Percentiles rank a stretch among this genome's conserved stretches.
Conservation (phyloP, 2,113 vertebrate genomes). For the Acanthisitta chloris region DNA sequence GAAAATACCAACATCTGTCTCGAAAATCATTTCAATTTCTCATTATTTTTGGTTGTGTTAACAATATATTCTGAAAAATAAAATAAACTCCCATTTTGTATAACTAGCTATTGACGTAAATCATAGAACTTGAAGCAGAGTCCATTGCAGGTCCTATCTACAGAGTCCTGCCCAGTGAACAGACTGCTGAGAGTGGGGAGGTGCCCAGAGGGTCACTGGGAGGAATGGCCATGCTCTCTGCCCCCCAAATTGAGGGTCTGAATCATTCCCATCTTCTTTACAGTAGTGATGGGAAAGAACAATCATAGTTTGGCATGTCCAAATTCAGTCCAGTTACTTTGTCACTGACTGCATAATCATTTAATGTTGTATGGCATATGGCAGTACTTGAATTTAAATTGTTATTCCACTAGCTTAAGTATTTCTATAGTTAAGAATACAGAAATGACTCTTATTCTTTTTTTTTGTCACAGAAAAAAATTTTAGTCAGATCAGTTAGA, state of each 20-base stretch:
- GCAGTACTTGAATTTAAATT: constrained; percentile 14
- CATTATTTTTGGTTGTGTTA: neutral
- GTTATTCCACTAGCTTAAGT: neutral
- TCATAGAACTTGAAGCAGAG: neutral
- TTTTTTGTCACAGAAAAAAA: neutral
- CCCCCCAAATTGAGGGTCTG: neutral
- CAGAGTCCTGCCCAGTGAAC: neutral
- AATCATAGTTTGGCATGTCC: neutral
- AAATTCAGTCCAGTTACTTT: neutral
- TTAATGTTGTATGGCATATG: neutral
- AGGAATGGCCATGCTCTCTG: neutral
- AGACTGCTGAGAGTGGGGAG: neutral
- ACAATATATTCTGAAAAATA: neutral
- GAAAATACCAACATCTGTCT: neutral
- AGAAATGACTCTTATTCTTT: neutral
- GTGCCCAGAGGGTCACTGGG: neutral
- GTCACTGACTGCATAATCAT: neutral
- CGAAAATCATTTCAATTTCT: neutral
- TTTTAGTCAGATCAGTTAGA: neutral
- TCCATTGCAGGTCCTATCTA: neutral
- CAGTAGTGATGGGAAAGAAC: neutral
- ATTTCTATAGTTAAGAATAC: neutral
- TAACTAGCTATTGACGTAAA: neutral
- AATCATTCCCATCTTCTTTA: neutral
- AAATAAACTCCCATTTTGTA: neutral